Evolutionary conservation across 2,888 invertebrate species (phyloP), one percentile per base, ranked within the genome.

Genomic region (Eristalis tenax): DNA sequence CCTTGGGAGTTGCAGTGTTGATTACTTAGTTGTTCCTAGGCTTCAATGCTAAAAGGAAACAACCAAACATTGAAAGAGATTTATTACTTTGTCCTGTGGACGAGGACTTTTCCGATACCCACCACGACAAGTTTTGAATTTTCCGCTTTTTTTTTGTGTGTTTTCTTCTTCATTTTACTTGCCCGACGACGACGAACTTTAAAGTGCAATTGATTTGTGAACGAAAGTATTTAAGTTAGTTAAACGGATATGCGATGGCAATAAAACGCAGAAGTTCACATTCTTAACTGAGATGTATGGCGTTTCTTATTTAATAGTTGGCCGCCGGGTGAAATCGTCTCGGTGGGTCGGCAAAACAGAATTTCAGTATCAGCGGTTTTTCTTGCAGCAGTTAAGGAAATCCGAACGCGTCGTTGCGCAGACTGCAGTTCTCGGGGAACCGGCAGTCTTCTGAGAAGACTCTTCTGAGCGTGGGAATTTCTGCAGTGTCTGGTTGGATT

Each of bases 1-100:
- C 69, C 56, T 73, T 80, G 66, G 76, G 59, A 85, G 68, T 85
- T 85, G 68, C 81, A 73, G 85, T 77, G 85, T 85, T 85, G 85
- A 85, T 81, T 81, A 61, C 81, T 69, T 64, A 81, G 81, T 76
- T 84, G 66, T 66, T 66, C 18, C 23, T 69, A 77, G 85, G 81
- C 77, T 65, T 68, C 69, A 40, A 69, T 64, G 43, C 26, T 40
- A 40, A 35, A 85, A 69, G 71, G 84, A 76, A 76, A 68, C 63
- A 22, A 23, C 50, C 23, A 56, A 73, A 70, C 59, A 68, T 56
- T 57, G 77, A 77, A 68, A 81, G 64, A 73, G 73, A 81, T 81
- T 81, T 85, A 81, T 85, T 73, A 50, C 85, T 71, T 28, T 71
- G 66, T 50, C 50, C 18, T 18, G 18, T 10, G 18, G 50, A 18